These are phyloP conservation scores for Leiothrix lutea DNA, from an alignment of 2,113 vertebrate genomes.

Conservation along the genomic window DNA sequence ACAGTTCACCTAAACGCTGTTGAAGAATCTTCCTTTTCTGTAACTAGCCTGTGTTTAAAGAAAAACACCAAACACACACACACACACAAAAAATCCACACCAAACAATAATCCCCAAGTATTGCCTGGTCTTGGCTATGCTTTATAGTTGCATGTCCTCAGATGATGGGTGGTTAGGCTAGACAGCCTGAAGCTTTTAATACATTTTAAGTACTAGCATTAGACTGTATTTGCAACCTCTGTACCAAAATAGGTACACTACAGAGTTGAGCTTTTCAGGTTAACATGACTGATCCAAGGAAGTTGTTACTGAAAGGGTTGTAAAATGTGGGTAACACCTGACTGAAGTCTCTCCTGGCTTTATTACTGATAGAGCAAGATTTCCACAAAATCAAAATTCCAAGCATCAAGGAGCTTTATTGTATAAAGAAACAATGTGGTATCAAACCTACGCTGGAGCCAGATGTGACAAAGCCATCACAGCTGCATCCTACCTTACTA, in stretches of 20 bases:
- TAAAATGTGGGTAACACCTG: accelerated
- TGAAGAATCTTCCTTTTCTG: background rate
- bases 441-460: background rate
- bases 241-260: accelerated
- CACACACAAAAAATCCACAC: background rate
- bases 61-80: background rate
- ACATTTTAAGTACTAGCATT: accelerated
- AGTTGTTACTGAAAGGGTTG: accelerated
- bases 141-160: background rate
- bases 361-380: accelerated
- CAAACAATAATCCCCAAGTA: background rate
- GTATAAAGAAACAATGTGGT: accelerated
- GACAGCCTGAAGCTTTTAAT: background rate
- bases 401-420: accelerated
- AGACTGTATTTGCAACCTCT: accelerated
- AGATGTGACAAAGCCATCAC: accelerated
- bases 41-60: background rate
- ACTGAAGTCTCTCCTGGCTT: background rate
- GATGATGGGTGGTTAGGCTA: too few relatives aligned
- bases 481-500: too few relatives aligned
- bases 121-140: accelerated
- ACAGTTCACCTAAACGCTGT: background rate
- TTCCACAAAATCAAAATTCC: background rate
- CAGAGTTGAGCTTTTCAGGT: accelerated
- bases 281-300: background rate